Percentiles rank a stretch among this genome's conserved stretches.
These are phyloP conservation scores for Carapus acus DNA, from an alignment of 2,797 vertebrate genomes.

Conservation along the genomic window DNA sequence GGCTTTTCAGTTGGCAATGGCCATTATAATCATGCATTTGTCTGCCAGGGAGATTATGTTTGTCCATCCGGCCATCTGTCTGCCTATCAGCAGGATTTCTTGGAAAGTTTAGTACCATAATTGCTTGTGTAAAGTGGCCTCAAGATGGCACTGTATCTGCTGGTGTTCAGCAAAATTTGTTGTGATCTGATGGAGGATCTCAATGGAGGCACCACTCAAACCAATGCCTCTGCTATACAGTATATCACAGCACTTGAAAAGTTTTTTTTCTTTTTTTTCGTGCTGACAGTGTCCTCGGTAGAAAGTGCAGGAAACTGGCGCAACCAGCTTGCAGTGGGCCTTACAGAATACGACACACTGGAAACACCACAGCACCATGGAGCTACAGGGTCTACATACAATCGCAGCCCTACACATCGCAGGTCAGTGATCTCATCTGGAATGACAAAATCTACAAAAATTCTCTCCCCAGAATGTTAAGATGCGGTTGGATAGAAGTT, in stretches of 20 bases:
- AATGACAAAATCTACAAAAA: background rate
- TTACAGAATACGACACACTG: conserved; percentile 74
- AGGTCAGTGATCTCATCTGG: conserved; percentile 70
- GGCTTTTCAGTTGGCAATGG: too few relatives aligned
- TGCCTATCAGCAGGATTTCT: too few relatives aligned
- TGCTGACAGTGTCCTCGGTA: conserved; percentile 81
- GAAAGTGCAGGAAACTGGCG: conserved; percentile 84
- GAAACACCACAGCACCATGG: conserved; percentile 73
- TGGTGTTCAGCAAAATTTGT: too few relatives aligned
- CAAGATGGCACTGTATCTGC: too few relatives aligned
- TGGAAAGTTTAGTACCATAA: too few relatives aligned
- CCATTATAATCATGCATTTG: too few relatives aligned
- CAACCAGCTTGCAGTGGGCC: conserved; percentile 76
- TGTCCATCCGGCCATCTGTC: too few relatives aligned
- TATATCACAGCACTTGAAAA: conserved; percentile 7
- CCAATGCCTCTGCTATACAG: conserved; percentile 8
- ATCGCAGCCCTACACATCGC: conserved; percentile 80
- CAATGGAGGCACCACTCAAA: conserved; percentile 16
- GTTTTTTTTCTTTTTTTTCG: conserved; percentile 11
- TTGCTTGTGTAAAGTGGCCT: too few relatives aligned
- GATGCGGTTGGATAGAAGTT: conserved; percentile 35
- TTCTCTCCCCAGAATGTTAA: conserved; percentile 1
- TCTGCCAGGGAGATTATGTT: too few relatives aligned
- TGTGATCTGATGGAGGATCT: too few relatives aligned
- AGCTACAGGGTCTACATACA: conserved; percentile 74